Conservation (phyloP, 2,888 invertebrate species). For the Drosophila cognata region DNA sequence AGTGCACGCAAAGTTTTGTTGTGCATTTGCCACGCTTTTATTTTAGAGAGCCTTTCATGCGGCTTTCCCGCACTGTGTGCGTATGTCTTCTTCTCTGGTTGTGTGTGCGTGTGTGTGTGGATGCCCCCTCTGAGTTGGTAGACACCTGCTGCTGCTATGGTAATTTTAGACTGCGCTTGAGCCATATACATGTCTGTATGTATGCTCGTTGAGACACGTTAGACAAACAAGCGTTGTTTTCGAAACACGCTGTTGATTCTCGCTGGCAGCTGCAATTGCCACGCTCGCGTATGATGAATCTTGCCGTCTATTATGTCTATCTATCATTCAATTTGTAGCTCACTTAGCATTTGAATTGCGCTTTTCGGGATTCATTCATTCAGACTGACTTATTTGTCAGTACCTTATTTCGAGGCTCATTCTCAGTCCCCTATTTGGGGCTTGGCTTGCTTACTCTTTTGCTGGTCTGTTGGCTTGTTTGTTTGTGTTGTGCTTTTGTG, state of each 20-base stretch:
- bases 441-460: conserved; percentile 12
- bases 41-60: conserved; percentile 54
- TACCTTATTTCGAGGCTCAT: conserved; percentile 22
- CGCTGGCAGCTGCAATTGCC: conserved; percentile 20
- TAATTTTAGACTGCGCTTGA: conserved; percentile 40
- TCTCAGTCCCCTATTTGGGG: conserved; percentile 13
- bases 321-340: neutral
- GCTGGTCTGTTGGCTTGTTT: conserved; percentile 33
- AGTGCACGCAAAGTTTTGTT: conserved; percentile 71
- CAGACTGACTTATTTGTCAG: conserved; percentile 31
- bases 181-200: conserved; percentile 36
- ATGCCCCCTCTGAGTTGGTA: conserved; percentile 4
- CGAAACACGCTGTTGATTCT: conserved; percentile 35
- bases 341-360: conserved; percentile 52
- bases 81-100: neutral
- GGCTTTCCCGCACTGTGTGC: conserved; percentile 23
- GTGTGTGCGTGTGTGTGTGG: conserved; percentile 20
- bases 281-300: conserved; percentile 2
- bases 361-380: conserved; percentile 68
- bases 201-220: conserved; percentile 24
- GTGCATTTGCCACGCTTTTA: conserved; percentile 70
- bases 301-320: conserved; percentile 14
- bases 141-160: conserved; percentile 44
- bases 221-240: conserved; percentile 45
- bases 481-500: conserved; percentile 39